phyloP scores from a whole-genome alignment of 2,113 vertebrate species.

The Cricetomys ansorgei region DNA sequence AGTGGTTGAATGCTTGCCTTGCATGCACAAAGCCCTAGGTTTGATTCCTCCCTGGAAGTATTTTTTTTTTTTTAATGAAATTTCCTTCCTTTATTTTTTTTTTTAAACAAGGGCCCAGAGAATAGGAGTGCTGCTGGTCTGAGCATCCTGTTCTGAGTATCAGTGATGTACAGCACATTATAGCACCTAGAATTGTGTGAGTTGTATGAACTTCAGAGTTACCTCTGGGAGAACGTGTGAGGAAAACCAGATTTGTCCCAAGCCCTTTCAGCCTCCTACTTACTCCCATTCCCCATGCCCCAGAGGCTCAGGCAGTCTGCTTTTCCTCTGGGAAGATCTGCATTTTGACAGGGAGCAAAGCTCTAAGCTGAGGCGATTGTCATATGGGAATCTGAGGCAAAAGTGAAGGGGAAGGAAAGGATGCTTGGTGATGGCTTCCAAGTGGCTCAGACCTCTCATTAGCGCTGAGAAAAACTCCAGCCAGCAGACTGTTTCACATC shows the following conservation, averaged over 20 bases:
- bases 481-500: slow-evolving; percentile 20
- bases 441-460: slow-evolving; percentile 49
- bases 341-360: slow-evolving; percentile 12
- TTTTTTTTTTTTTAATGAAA: not conserved
- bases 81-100: not conserved
- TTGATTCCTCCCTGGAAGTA: not conserved
- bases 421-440: not conserved
- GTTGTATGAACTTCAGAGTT: not conserved
- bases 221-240: not conserved
- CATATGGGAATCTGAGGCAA: slow-evolving; percentile 22
- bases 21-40: not conserved
- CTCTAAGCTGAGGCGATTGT: slow-evolving; percentile 11
- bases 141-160: not conserved
- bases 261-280: not conserved
- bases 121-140: not conserved
- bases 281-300: not conserved
- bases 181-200: not conserved
- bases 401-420: not conserved
- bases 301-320: not conserved
- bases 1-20: not conserved
- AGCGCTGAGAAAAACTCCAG: slow-evolving; percentile 53
- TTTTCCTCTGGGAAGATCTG: not conserved
- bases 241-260: not conserved
- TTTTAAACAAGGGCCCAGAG: not conserved
- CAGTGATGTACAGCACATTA: not conserved